These are phyloP conservation scores for Tetramorium parvispinum DNA, from an alignment of 1,140 invertebrate species.

Conservation along the genomic window DNA sequence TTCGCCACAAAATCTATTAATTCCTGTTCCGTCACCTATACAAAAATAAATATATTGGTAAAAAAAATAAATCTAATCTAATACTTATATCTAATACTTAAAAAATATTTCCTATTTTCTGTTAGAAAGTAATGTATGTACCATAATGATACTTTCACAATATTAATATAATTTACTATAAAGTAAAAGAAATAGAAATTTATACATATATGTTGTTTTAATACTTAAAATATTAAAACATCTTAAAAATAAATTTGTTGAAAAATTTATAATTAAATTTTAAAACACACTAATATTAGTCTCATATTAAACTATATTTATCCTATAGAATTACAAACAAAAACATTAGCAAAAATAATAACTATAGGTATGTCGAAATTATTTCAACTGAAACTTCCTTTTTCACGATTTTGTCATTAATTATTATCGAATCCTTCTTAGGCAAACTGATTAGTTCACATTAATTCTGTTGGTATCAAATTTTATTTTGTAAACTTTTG, in stretches of 20 bases:
- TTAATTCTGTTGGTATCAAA: neutral
- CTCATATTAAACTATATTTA: no score
- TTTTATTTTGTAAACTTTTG: neutral
- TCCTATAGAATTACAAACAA: no score
- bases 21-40: conserved; percentile 73
- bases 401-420: neutral
- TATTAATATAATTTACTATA: neutral
- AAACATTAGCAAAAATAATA: no score
- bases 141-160: neutral
- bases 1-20: conserved; percentile 64
- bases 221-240: neutral
- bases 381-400: neutral
- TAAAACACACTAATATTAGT: no score
- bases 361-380: no score
- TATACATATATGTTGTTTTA: neutral
- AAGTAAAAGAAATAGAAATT: neutral
- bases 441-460: neutral
- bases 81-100: neutral
- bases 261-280: no score
- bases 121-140: neutral
- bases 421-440: no score
- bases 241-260: no score
- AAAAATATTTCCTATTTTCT: neutral
- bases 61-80: no score
- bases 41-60: neutral